Evolutionary conservation across 2,797 vertebrate genomes (phyloP).

Genomic region (Cynopterus sphinx): DNA sequence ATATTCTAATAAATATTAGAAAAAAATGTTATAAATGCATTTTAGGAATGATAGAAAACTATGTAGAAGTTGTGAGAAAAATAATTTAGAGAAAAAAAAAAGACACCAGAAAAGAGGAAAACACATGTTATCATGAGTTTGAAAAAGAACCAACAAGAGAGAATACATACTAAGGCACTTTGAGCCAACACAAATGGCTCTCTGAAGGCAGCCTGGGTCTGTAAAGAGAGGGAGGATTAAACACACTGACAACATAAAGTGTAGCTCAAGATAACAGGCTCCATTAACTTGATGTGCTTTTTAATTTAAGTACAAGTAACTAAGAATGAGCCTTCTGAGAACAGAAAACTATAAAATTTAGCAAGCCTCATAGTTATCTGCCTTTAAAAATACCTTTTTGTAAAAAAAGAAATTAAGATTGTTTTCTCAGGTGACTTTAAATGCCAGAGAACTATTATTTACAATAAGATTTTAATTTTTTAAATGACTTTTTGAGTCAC

Average conservation of each 20-base stretch:
- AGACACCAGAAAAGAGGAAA: not conserved
- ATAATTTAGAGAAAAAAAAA: slow-evolving; percentile 14
- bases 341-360: slow-evolving; percentile 32
- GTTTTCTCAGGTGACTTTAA: not conserved
- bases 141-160: slow-evolving; percentile 31
- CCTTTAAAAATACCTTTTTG: not conserved
- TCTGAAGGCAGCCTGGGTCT: not conserved
- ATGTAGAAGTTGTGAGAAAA: slow-evolving; percentile 45
- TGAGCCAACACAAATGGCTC: not conserved
- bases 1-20: not conserved
- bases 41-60: not conserved
- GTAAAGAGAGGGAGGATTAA: slow-evolving; percentile 8
- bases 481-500: not conserved
- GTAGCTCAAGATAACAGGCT: not conserved
- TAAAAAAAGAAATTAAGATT: not conserved
- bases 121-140: slow-evolving; percentile 45
- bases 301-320: slow-evolving; percentile 63
- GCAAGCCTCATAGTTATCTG: not conserved
- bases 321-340: slow-evolving; percentile 48
- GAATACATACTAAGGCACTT: not conserved
- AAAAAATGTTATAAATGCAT: not conserved
- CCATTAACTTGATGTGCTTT: slow-evolving; percentile 57
- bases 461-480: not conserved
- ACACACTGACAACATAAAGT: slow-evolving; percentile 42
- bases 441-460: not conserved